Conservation (phyloP, 2,113 vertebrate genomes). For the Trochalopteron elliotii region DNA sequence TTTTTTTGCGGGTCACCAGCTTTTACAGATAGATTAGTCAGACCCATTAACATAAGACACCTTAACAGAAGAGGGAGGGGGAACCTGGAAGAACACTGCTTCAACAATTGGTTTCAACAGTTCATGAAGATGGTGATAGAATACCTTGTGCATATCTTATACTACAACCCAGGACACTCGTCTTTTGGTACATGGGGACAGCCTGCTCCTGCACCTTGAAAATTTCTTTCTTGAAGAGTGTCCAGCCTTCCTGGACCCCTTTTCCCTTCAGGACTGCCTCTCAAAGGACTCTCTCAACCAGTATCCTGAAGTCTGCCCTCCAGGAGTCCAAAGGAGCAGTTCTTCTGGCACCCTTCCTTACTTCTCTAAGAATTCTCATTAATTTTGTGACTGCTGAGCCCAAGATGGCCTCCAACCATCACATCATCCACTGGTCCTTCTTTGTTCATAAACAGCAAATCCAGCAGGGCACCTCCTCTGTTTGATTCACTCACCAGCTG, state of each 20-base stretch:
- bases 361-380: not conserved
- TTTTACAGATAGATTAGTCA: too few relatives aligned
- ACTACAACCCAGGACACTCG: too few relatives aligned
- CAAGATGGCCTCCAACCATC: not conserved
- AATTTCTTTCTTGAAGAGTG: not conserved
- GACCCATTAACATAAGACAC: too few relatives aligned
- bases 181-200: not conserved
- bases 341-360: not conserved
- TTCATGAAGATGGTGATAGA: too few relatives aligned
- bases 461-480: not conserved
- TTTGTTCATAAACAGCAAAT: not conserved
- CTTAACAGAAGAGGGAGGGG: too few relatives aligned
- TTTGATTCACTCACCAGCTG: not conserved
- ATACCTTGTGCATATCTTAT: too few relatives aligned
- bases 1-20: too few relatives aligned
- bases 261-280: not conserved
- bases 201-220: not conserved
- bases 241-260: not conserved
- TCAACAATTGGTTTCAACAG: too few relatives aligned
- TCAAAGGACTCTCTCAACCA: not conserved
- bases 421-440: not conserved
- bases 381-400: not conserved
- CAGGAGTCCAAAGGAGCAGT: not conserved
- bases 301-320: not conserved
- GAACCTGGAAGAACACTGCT: too few relatives aligned